Percentiles rank a stretch among this genome's conserved stretches.
phyloP scores from a whole-genome alignment of 2,888 invertebrate species.

The Mythimna pallens region DNA sequence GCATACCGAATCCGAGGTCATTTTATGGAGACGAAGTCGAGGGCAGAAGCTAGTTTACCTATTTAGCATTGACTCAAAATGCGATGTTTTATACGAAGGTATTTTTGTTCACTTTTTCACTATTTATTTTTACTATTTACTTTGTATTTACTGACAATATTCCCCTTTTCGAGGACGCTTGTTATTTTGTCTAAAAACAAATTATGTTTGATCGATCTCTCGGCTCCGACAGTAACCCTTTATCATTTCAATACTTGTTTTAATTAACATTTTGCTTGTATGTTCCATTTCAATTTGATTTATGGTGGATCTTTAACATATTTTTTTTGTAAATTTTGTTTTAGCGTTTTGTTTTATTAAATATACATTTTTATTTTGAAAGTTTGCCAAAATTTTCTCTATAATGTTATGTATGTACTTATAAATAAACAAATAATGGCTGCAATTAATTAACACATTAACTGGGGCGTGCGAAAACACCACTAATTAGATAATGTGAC shows the following conservation, averaged over 20 bases:
- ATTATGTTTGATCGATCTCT: constrained; percentile 45
- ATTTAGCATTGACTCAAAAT: neutral
- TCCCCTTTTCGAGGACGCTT: constrained; percentile 10
- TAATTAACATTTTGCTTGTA: constrained; percentile 38
- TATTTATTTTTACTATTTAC: constrained; percentile 12
- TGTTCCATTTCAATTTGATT: constrained; percentile 16
- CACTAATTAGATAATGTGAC: neutral
- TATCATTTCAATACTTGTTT: constrained; percentile 41
- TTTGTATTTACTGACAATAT: constrained; percentile 13
- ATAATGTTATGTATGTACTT: too few species aligned
- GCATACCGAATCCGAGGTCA: neutral
- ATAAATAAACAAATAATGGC: too few species aligned
- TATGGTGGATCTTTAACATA: neutral
- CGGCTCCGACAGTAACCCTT: constrained; percentile 34
- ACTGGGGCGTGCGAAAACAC: neutral
- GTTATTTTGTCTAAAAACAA: constrained; percentile 39
- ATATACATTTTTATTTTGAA: too few species aligned
- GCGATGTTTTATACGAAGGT: neutral
- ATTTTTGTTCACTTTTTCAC: constrained; percentile 4
- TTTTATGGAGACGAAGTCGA: neutral
- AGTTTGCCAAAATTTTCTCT: too few species aligned
- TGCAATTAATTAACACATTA: constrained; percentile 1
- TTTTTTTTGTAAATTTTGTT: too few species aligned
- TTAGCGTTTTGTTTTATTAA: too few species aligned
- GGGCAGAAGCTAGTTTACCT: neutral